phyloP scores from a whole-genome alignment of 2,888 invertebrate genomes.

The Macrophya alboannulata region DNA sequence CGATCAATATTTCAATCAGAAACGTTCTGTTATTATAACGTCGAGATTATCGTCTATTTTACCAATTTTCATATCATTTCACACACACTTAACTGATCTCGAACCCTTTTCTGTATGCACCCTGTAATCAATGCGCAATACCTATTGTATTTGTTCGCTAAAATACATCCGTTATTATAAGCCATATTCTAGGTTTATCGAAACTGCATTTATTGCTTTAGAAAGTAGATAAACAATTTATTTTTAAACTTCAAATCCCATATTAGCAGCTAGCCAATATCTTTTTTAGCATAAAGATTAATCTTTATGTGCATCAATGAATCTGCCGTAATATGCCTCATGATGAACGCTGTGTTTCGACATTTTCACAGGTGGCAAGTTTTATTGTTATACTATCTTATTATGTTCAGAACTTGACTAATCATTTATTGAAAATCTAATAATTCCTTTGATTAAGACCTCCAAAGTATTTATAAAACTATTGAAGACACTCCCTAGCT shows the following conservation, averaged over 20 bases:
- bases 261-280: neutral
- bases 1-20: constrained; percentile 4
- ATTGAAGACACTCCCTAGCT: neutral
- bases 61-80: constrained; percentile 21
- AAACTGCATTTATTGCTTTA: neutral
- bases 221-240: neutral
- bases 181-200: neutral
- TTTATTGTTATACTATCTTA: constrained; percentile 13
- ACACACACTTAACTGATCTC: constrained; percentile 37
- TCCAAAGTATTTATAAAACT: neutral
- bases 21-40: neutral
- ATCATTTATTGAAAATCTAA: neutral
- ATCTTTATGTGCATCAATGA: no score
- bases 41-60: neutral
- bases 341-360: no score
- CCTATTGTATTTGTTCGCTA: constrained; percentile 1
- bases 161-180: neutral
- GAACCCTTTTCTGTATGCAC: constrained; percentile 10
- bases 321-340: no score
- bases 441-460: neutral
- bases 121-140: neutral
- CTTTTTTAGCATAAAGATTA: neutral
- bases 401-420: neutral
- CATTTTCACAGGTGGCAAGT: constrained; percentile 32
- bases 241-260: constrained; percentile 1